Evolutionary conservation across 2,113 vertebrate genomes (phyloP), one percentile per base, ranked within the genome.

Genomic region (Channa maculata): DNA sequence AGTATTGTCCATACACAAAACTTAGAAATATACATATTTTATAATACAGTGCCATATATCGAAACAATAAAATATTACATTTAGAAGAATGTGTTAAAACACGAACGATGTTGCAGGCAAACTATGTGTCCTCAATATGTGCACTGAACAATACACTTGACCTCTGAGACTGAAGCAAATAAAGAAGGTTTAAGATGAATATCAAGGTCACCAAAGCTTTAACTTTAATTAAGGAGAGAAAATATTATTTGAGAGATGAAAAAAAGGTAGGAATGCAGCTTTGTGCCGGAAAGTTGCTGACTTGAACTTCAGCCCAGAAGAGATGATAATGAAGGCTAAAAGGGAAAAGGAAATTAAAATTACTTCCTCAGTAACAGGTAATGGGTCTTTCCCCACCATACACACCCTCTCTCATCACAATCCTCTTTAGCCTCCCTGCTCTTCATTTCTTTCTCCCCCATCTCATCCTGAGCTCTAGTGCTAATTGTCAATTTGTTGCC

Each of bases 241-340:
- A 8, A 38, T 60, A 0, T 33, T 63, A 10, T 36, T 36, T 41
- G 12, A 39, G 13, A 65, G 10, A n/a, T n/a, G 48, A 12, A 4
- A 62, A 64, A 37, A 65, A 41, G 57, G 61, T 43, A 79, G 33
- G 12, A 5, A 15, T 38, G 24, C 24, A 46, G 58, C 15, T 46
- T 45, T 46, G 55, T 41, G 37, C 8, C 15, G 0, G 5, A 44
- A 33, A 43, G 15, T 6, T 4, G 10, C 24, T 14, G 65, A 43
- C 39, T n/a, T 64, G 8, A 53, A 43, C 38, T 41, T 36, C 12
- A 33, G n/a, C 8, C 39, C 33, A 6, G 12, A 50, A 24, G 49
- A 51, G 14, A 50, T 3, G 3, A 41, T 41, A 41, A 8, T 58
- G 53, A 57, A 44, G 46, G n/a, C 54, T 33, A 8, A 3, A 49